These are phyloP conservation scores for Tupaia chinensis DNA, from an alignment of 2,113 vertebrate genomes.

Conservation along the genomic window DNA sequence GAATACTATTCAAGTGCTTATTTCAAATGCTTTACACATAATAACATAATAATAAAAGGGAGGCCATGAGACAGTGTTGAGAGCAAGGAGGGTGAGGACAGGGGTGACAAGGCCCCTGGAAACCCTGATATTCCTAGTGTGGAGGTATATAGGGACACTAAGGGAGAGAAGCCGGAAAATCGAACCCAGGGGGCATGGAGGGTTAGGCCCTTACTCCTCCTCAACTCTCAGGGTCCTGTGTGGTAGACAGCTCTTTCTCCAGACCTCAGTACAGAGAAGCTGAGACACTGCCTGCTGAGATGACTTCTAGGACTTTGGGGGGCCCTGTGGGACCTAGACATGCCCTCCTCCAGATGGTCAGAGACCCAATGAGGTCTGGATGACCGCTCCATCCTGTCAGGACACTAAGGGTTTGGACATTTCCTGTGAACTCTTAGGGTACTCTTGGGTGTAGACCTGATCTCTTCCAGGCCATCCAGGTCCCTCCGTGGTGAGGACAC, in stretches of 20 bases:
- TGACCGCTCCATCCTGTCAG: background rate
- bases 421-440: background rate
- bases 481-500: background rate
- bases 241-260: background rate
- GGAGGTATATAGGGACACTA: background rate
- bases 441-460: background rate
- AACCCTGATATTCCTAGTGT: background rate
- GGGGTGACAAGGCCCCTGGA: background rate
- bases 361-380: background rate
- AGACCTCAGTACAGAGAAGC: background rate
- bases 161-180: background rate
- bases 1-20: background rate
- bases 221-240: background rate
- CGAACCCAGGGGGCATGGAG: background rate
- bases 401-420: background rate
- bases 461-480: background rate
- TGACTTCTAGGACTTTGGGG: background rate
- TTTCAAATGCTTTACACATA: background rate
- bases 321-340: background rate
- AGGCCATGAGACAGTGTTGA: conserved; percentile 9
- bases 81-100: background rate
- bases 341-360: background rate
- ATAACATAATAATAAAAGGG: background rate
- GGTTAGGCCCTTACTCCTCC: background rate
- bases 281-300: background rate